Base-by-base conservation (phyloP, 2,797 vertebrate genomes). In the Dryobates pubescens region DNA sequence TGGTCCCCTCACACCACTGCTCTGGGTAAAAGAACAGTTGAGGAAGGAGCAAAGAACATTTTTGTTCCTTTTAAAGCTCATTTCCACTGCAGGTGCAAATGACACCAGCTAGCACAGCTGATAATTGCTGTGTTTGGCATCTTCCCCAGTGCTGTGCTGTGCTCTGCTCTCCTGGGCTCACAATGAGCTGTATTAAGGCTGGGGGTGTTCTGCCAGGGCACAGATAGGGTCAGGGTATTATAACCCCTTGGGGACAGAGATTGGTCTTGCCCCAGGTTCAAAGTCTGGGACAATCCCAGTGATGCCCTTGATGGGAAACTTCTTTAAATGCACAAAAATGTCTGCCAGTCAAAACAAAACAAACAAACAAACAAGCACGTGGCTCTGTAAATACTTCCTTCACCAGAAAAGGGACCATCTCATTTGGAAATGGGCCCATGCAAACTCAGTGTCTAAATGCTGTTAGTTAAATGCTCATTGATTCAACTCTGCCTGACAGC, bases 1-100 rank as follows among this genome's bases (percentile, higher is more conserved):
- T 58, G 83, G 45, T 93, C 73, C 49, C 82, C 87, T 92, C 56
- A 58, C 38, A 36, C 57, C 57, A 13, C 67, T 71, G 12, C 43
- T 59, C 57, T 41, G 38, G 18, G 61, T 92, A 53, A 76, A 95
- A 79, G 14, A 75, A 72, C 0, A 1, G 23, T 30, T 58, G 63
- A 88, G 49, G 61, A 88, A 93, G 59, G 56, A 87, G 45, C 19
- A 36, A 87, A 72, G 70, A 78, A 53, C 1, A 0, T 63, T 90
- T 81, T n/a, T n/a, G 16, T n/a, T 80, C 45, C 20, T 20, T 65
- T 91, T 77, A 64, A 75, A 79, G 20, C 58, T 45, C 1, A 0
- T 91, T 95, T 83, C 47, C n/a, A n/a, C 36, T 68, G 36, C 26
- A 69, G 74, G 53, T 91, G 38, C 67, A 77, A 81, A 58, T 49